phyloP scores from a whole-genome alignment of 2,113 vertebrate genomes.

The Cyprinodon variegatus region DNA sequence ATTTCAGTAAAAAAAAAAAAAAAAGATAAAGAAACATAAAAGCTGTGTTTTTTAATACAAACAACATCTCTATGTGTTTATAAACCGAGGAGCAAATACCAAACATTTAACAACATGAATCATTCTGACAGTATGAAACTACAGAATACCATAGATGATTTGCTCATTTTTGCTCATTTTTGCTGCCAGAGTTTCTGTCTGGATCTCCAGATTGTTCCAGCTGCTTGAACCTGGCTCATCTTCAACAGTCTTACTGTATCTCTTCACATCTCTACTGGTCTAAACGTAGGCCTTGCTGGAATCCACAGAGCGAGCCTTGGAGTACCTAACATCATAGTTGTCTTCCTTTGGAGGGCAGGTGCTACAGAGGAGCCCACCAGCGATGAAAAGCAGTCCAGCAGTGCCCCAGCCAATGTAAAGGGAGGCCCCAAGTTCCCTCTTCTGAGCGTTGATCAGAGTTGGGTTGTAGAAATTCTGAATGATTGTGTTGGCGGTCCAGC shows the following conservation, averaged over 20 bases:
- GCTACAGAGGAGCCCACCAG: slow-evolving; percentile 83
- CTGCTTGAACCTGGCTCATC: background rate
- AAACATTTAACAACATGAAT: background rate
- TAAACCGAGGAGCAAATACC: background rate
- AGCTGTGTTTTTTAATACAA: background rate
- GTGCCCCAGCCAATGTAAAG: slow-evolving; percentile 85
- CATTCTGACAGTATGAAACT: background rate
- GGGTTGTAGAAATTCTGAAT: slow-evolving; percentile 89
- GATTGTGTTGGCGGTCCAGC: slow-evolving; percentile 83
- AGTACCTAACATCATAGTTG: slow-evolving; percentile 68
- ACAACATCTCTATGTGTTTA: background rate
- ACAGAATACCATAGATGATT: background rate
- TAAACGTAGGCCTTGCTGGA: slow-evolving; percentile 66
- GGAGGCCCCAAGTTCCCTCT: slow-evolving; percentile 85
- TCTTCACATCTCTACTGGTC: background rate
- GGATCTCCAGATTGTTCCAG: background rate
- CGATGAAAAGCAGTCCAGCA: slow-evolving; percentile 80
- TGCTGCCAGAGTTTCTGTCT: background rate
- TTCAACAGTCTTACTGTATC: background rate
- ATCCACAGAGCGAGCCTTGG: slow-evolving; percentile 50
- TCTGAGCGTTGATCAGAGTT: slow-evolving; percentile 75
- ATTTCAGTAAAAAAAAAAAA: background rate
- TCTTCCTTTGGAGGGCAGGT: slow-evolving; percentile 67
- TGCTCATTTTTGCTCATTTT: background rate
- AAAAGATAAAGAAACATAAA: slow-evolving; percentile 1